phyloP scores from a whole-genome alignment of 2,888 invertebrate species.

The Coremacera marginata region DNA sequence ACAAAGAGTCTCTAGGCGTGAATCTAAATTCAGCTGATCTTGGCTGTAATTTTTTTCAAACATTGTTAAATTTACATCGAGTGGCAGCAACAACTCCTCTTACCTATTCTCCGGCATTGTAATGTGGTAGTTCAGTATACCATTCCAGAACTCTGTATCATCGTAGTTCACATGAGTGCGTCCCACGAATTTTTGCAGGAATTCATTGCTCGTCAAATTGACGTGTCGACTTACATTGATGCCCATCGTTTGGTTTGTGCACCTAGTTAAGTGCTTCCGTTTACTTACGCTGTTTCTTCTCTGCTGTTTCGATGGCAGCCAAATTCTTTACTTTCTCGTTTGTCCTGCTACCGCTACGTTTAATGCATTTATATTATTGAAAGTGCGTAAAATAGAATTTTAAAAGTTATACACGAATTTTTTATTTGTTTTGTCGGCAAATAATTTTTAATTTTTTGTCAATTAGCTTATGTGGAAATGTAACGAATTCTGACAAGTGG shows the following conservation, averaged over 20 bases:
- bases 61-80: constrained; percentile 25
- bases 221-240: constrained; percentile 83
- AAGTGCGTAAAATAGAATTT: not conserved
- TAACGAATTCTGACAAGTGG: constrained; percentile 43
- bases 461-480: constrained; percentile 43
- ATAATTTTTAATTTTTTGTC: constrained; percentile 25
- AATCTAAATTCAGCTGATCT: constrained; percentile 85
- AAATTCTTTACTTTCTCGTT: not conserved
- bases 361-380: constrained; percentile 16
- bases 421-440: constrained; percentile 40
- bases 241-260: constrained; percentile 75
- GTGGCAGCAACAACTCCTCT: constrained; percentile 50
- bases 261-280: not conserved
- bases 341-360: not conserved
- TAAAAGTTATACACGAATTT: not conserved
- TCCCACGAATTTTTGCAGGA: constrained; percentile 83
- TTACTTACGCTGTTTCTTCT: not conserved
- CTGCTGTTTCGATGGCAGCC: not conserved
- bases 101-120: constrained; percentile 83
- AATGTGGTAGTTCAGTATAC: constrained; percentile 91
- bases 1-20: constrained; percentile 80
- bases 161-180: constrained; percentile 79
- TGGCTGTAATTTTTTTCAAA: constrained; percentile 72
- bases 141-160: constrained; percentile 95
- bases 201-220: constrained; percentile 85